Evolutionary conservation across 1,140 invertebrate species (phyloP), one percentile per base, ranked within the genome.

Genomic region (Campoletis sonorensis): DNA sequence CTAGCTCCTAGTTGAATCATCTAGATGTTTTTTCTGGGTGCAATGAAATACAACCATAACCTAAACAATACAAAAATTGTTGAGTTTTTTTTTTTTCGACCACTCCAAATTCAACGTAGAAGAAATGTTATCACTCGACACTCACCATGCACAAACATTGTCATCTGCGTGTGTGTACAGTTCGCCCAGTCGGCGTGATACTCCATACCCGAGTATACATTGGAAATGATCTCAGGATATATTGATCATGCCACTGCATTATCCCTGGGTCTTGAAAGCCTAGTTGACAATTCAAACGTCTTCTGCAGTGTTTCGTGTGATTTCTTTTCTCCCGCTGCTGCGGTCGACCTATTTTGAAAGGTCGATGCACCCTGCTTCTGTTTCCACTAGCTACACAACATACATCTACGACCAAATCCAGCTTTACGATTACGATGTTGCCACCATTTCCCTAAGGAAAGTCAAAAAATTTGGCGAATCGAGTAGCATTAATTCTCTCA

Each of bases 391-490:
- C 15, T 21, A 70, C 27, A 4, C 23, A n/a, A n/a, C 61, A 67
- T 0, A 3, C 30, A 70, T 33, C 4, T 30, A 75, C 45, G 16
- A 75, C n/a, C 40, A 37, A 68, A 68, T 30, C 27, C 3, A n/a
- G 21, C 18, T 58, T 33, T 61, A 40, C 68, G 4, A 13, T 68
- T 68, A 71, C 11, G 40, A 71, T 71, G 71, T 49, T 26, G 23
- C 71, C 21, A 45, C 71, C n/a, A 51, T 13, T 26, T 67, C 30
- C 23, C 4, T 11, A 67, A 61, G 58, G 75, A 84, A 85, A 61
- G 75, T 33, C 30, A 7, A 33, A 79, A 85, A 85, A 79, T 86
- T 86, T 86, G 82, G 77, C 23, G 23, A 27, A 67, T 67, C 64
- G 15, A 67, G 27, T 27, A 67, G 64, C 64, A 15, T 67, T 67